Conservation (phyloP, 2,113 vertebrate genomes). For the Beaufortia kweichowensis region DNA sequence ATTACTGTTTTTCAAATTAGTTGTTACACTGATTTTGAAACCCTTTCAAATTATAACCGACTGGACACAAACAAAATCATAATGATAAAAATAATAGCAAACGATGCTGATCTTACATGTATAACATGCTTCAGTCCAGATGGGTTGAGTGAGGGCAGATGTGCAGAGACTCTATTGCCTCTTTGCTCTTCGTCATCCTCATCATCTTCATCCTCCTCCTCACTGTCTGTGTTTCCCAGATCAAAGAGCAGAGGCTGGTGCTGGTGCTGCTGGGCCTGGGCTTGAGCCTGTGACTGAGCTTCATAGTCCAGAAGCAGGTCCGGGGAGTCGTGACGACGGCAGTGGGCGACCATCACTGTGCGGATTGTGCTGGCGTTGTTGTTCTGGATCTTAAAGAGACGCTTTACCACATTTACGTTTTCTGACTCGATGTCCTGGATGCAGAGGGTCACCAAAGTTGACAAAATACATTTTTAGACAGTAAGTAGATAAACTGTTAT, state of each 20-base stretch:
- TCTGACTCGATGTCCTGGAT: slow-evolving; percentile 90
- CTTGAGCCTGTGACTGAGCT: slow-evolving; percentile 68
- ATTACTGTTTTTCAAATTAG: too few relatives aligned
- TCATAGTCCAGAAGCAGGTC: slow-evolving; percentile 84
- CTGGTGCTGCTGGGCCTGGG: slow-evolving; percentile 42
- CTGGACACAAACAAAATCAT: too few relatives aligned
- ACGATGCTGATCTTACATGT: slow-evolving; percentile 66
- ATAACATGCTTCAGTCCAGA: slow-evolving; percentile 70
- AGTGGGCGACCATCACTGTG: slow-evolving; percentile 95
- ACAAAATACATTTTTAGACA: not conserved
- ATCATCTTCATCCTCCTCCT: slow-evolving; percentile 67
- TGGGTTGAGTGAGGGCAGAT: slow-evolving; percentile 53
- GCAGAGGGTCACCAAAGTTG: not conserved
- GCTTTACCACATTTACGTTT: slow-evolving; percentile 94
- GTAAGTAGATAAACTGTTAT: too few relatives aligned
- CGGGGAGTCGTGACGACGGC: slow-evolving; percentile 83
- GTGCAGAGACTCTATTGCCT: slow-evolving; percentile 40
- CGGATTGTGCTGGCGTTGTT: slow-evolving; percentile 95
- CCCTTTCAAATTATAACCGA: too few relatives aligned
- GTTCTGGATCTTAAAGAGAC: slow-evolving; percentile 98
- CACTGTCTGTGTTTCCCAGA: slow-evolving; percentile 74
- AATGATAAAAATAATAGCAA: too few relatives aligned
- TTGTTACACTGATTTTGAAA: too few relatives aligned
- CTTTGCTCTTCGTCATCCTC: slow-evolving; percentile 56
- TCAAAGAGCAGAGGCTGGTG: slow-evolving; percentile 77